phyloP scores from a whole-genome alignment of 2,113 vertebrate genomes.

The Holacanthus passer region DNA sequence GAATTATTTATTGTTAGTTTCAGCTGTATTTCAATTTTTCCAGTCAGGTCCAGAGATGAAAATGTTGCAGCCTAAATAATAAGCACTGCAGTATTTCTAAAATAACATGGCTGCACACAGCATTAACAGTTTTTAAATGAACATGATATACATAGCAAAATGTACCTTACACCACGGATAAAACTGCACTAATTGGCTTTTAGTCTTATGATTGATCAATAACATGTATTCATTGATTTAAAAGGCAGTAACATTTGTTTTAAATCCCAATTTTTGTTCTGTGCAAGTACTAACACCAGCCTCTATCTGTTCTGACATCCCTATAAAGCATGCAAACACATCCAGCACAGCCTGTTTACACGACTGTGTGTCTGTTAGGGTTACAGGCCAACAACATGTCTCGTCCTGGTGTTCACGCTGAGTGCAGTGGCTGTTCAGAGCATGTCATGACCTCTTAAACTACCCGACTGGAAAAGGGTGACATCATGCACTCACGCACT shows the following conservation, averaged over 20 bases:
- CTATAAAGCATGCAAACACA: neutral
- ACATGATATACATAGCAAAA: neutral
- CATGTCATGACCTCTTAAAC: conserved; percentile 66
- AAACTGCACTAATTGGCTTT: neutral
- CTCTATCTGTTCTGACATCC: neutral
- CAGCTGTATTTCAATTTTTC: neutral
- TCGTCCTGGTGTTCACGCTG: conserved; percentile 18
- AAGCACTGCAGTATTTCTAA: neutral
- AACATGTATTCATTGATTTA: neutral
- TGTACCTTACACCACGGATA: neutral
- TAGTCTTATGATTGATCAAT: neutral
- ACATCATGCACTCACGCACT: conserved; percentile 55
- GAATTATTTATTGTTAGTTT: conserved; percentile 18
- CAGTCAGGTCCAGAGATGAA: neutral
- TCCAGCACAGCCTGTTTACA: conserved; percentile 26
- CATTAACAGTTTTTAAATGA: neutral
- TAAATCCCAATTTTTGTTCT: neutral
- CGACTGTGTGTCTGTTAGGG: conserved; percentile 13
- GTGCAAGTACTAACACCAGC: neutral
- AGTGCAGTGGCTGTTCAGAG: conserved; percentile 44
- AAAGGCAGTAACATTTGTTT: neutral
- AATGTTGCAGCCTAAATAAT: neutral
- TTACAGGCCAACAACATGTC: conserved; percentile 25
- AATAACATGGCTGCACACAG: neutral
- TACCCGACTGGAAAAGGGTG: conserved; percentile 62